phyloP scores from a whole-genome alignment of 2,888 invertebrate species.

The Oscheius sp. region DNA sequence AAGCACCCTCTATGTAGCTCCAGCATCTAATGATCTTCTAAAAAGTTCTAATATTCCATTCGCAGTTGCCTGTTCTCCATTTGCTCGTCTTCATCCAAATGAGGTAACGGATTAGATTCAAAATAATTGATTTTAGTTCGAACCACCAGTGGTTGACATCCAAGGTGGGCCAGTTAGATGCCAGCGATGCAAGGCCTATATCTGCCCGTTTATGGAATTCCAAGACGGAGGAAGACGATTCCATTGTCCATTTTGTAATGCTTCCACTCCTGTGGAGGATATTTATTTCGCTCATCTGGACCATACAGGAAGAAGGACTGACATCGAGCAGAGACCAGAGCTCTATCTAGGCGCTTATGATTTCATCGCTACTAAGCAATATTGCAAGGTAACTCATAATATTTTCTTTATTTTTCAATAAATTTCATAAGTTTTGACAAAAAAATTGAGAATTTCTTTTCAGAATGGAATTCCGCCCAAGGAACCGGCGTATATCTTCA shows the following conservation, averaged over 20 bases:
- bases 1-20: constrained; percentile 94
- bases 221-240: constrained; percentile 91
- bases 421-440: too few relatives aligned
- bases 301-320: constrained; percentile 86
- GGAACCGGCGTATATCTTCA: constrained; percentile 91
- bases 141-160: constrained; percentile 84
- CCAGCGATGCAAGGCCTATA: constrained; percentile 96
- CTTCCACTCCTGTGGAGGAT: constrained; percentile 80
- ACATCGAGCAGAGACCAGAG: constrained; percentile 88
- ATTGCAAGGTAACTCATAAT: constrained; percentile 81
- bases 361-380: constrained; percentile 93
- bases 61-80: constrained; percentile 87
- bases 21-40: constrained; percentile 89
- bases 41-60: constrained; percentile 91
- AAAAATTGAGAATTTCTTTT: not conserved
- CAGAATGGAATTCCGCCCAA: constrained; percentile 88
- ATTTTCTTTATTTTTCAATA: too few relatives aligned
- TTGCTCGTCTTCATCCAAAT: constrained; percentile 79
- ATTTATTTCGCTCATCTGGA: constrained; percentile 91
- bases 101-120: constrained; percentile 68
- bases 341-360: constrained; percentile 94
- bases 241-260: constrained; percentile 94
- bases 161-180: constrained; percentile 94
- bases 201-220: constrained; percentile 98
- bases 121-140: constrained; percentile 65